phyloP scores from a whole-genome alignment of 2,888 invertebrate genomes.

The Hololepta plana region DNA sequence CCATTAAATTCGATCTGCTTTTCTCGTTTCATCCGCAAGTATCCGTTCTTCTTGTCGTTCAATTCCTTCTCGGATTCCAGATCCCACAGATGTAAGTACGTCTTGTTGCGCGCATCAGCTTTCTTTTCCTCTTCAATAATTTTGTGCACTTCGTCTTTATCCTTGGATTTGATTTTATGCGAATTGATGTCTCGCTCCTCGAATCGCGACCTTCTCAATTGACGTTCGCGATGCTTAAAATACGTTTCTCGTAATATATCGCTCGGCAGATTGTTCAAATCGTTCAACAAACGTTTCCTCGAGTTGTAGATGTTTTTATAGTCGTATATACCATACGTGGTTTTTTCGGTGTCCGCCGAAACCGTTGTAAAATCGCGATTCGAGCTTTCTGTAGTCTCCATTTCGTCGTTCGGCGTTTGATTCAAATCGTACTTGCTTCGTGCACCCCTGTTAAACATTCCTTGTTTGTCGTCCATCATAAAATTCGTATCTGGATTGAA shows the following conservation, averaged over 20 bases:
- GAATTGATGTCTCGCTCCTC: conserved; percentile 24
- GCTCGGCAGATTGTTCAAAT: conserved; percentile 23
- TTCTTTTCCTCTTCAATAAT: conserved; percentile 19
- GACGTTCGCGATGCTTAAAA: conserved; percentile 22
- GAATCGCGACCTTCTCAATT: conserved; percentile 22
- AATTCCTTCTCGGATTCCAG: conserved; percentile 36
- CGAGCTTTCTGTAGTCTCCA: too few species aligned
- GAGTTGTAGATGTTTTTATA: conserved; percentile 23
- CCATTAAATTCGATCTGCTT: conserved; percentile 8
- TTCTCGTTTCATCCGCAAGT: conserved; percentile 19
- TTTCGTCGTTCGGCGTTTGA: too few species aligned
- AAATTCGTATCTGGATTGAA: too few species aligned
- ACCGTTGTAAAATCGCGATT: too few species aligned
- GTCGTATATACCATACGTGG: conserved; percentile 19
- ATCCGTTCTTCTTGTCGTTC: conserved; percentile 25
- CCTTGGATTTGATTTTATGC: conserved; percentile 20
- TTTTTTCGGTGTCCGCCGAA: too few species aligned
- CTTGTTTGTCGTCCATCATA: too few species aligned
- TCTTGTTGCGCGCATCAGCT: conserved; percentile 16
- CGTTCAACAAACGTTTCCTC: conserved; percentile 20
- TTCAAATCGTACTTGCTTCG: too few species aligned
- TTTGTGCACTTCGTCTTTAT: conserved; percentile 20
- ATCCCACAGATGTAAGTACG: conserved; percentile 34
- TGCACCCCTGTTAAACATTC: too few species aligned
- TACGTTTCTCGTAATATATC: conserved; percentile 26